These are phyloP conservation scores for Garra rufa DNA, from an alignment of 2,113 vertebrate species.

Conservation along the genomic window DNA sequence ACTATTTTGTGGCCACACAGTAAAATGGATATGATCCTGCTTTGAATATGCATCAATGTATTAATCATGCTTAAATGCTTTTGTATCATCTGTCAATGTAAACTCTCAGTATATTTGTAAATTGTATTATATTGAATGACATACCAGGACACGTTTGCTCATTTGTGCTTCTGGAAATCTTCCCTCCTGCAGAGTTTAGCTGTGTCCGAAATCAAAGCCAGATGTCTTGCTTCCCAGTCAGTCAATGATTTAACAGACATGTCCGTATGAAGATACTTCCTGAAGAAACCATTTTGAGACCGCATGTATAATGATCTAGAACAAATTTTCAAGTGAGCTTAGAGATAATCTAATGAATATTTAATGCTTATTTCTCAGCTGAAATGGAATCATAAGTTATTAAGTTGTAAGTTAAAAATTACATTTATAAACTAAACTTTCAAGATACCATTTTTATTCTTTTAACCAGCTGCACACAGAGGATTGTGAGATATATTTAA, in stretches of 20 bases:
- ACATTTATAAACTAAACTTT: conserved; percentile 3
- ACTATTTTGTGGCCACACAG: conserved; percentile 35
- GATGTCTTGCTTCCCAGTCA: background rate
- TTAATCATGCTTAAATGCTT: background rate
- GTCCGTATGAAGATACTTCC: background rate
- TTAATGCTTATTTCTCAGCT: conserved; percentile 6
- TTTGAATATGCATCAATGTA: background rate
- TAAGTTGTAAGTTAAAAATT: background rate
- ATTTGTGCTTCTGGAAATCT: background rate
- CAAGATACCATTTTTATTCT: background rate
- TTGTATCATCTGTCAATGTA: background rate
- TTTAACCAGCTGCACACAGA: background rate
- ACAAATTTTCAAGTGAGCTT: background rate
- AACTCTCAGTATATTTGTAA: background rate
- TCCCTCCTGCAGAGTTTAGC: conserved; percentile 15
- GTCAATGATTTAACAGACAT: background rate
- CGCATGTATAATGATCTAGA: background rate
- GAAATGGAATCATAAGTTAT: background rate
- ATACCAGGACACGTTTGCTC: background rate
- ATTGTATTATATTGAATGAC: background rate
- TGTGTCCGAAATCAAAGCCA: background rate
- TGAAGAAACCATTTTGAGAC: background rate
- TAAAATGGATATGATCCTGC: conserved; percentile 42
- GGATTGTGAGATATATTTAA: background rate
- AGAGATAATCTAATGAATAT: conserved; percentile 16